A percentile compares a stretch with the other conserved stretches of the same genome.
Evolutionary conservation across 2,888 invertebrate species (phyloP).

Genomic region (Ischnus inquisitorius): DNA sequence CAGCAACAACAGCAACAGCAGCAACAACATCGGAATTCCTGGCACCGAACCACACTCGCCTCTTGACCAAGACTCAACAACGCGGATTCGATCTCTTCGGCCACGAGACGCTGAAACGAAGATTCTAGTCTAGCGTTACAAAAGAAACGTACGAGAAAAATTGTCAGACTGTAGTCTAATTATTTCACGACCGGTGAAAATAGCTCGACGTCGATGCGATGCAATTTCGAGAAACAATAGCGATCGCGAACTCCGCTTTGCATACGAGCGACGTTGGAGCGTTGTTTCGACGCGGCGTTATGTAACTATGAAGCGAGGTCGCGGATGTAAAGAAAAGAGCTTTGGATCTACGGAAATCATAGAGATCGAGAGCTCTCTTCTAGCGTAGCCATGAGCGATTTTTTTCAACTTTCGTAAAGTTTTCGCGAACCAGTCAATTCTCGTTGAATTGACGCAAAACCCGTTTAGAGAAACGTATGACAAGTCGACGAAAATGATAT

Average conservation of each 20-base stretch:
- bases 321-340: not conserved
- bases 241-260: no score
- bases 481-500: no score
- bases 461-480: no score
- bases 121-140: conserved; percentile 15
- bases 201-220: not conserved
- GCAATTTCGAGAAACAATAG: not conserved
- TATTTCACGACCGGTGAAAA: not conserved
- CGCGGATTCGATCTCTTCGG: conserved; percentile 38
- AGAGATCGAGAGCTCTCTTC: not conserved
- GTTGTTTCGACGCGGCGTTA: not conserved
- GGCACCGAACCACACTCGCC: conserved; percentile 83
- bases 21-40: conserved; percentile 77
- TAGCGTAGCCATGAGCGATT: not conserved
- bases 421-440: not conserved
- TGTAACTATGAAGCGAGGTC: not conserved
- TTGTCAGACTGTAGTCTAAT: conserved; percentile 16
- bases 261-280: no score
- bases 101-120: conserved; percentile 8
- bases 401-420: not conserved
- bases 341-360: not conserved
- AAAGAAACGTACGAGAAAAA: not conserved
- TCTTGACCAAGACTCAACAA: conserved; percentile 78
- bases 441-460: not conserved
- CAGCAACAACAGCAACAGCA: conserved; percentile 76